Evolutionary conservation across 2,888 invertebrate species (phyloP).

Genomic region (Cheilosia soror): DNA sequence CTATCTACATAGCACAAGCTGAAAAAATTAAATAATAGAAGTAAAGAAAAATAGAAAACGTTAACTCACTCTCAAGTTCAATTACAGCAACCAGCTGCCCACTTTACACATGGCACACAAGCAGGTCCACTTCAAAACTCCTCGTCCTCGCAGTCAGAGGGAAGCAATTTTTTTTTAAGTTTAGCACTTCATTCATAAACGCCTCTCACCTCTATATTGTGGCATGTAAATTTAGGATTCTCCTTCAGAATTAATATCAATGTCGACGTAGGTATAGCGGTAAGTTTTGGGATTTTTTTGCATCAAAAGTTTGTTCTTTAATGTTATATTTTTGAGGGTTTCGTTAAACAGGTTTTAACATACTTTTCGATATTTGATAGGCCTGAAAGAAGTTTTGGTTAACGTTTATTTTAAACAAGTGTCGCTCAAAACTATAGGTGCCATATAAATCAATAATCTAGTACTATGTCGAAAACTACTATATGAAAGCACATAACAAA

Average conservation of each 20-base stretch:
- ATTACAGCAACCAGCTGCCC: conserved; percentile 62
- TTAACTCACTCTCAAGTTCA: conserved; percentile 37
- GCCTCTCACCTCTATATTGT: conserved; percentile 26
- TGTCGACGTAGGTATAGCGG: conserved; percentile 14
- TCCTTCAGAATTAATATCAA: not conserved
- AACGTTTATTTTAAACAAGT: no score
- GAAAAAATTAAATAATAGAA: conserved; percentile 30
- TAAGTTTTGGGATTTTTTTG: conserved; percentile 40
- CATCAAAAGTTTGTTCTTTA: not conserved
- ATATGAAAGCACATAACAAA: no score
- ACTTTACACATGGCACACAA: conserved; percentile 65
- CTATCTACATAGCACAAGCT: conserved; percentile 14
- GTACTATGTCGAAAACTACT: no score
- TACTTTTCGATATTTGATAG: no score
- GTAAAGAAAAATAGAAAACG: conserved; percentile 13
- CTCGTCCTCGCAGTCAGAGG: conserved; percentile 11
- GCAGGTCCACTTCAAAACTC: conserved; percentile 29
- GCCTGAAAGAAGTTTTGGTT: no score
- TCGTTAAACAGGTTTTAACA: no score
- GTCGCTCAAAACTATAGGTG: no score
- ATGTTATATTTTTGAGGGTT: no score
- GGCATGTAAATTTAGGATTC: conserved; percentile 24
- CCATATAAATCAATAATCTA: no score
- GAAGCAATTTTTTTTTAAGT: conserved; percentile 26
- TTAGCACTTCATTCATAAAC: conserved; percentile 60